These are phyloP conservation scores for Tapirus terrestris DNA, from an alignment of 2,113 vertebrate genomes.

Conservation along the genomic window DNA sequence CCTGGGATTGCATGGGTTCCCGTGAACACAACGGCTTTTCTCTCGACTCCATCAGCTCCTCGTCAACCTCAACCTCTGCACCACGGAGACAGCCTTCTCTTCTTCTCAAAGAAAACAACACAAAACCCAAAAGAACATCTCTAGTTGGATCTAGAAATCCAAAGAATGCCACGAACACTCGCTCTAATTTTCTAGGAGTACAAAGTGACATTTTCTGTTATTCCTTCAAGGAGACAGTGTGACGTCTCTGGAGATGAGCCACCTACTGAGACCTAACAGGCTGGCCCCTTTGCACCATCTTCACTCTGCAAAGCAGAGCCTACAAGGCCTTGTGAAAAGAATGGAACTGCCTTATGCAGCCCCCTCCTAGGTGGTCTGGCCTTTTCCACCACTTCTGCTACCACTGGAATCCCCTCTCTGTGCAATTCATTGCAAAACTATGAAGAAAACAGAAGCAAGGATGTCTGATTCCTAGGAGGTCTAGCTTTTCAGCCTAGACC, in stretches of 20 bases:
- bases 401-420: neutral
- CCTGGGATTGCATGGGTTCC: neutral
- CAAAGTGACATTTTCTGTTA: neutral
- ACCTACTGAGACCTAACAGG: neutral
- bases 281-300: neutral
- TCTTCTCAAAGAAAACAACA: neutral
- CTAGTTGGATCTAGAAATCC: neutral
- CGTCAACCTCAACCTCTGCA: neutral
- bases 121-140: neutral
- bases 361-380: neutral
- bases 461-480: neutral
- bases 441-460: neutral
- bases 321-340: neutral
- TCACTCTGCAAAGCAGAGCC: neutral
- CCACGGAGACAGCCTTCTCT: neutral
- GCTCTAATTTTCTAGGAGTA: neutral
- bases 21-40: neutral
- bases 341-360: neutral
- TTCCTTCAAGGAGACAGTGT: neutral
- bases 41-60: rapidly evolving
- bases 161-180: neutral
- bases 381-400: neutral
- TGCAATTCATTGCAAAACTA: neutral
- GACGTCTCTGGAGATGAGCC: neutral
- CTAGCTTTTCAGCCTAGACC: neutral